Conservation (phyloP, 2,113 vertebrate species). For the Nematolebias whitei region DNA sequence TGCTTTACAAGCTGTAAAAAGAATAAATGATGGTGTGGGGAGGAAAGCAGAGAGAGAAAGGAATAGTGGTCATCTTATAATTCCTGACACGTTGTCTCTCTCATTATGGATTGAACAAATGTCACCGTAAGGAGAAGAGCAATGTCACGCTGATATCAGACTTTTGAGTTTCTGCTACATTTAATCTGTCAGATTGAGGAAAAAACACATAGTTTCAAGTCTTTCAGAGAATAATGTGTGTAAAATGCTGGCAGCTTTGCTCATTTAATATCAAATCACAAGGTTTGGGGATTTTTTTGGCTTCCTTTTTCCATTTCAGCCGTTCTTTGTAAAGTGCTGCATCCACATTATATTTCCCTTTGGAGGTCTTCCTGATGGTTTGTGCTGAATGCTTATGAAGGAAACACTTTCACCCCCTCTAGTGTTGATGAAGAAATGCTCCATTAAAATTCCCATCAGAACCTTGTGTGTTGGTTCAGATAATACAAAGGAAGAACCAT, state of each 20-base stretch:
- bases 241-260: not conserved
- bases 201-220: slow-evolving; percentile 4
- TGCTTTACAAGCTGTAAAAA: slow-evolving; percentile 7
- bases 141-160: slow-evolving; percentile 28
- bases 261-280: not conserved
- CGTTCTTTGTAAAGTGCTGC: not conserved
- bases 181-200: slow-evolving; percentile 20
- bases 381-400: slow-evolving; percentile 1
- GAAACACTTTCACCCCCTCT: slow-evolving; percentile 61
- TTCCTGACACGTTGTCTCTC: slow-evolving; percentile 70
- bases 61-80: slow-evolving; percentile 56
- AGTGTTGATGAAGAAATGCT: slow-evolving; percentile 50
- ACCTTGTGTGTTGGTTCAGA: not conserved
- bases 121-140: slow-evolving; percentile 64
- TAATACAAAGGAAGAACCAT: not conserved
- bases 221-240: not conserved
- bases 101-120: slow-evolving; percentile 67
- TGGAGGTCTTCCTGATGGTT: not conserved
- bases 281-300: no score
- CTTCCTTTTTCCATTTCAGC: not conserved
- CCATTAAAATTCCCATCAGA: not conserved
- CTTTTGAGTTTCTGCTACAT: slow-evolving; percentile 34
- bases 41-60: not conserved
- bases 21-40: not conserved
- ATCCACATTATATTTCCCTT: not conserved